Evolutionary conservation across 2,888 invertebrate genomes (phyloP).

Genomic region (Drosophila sordidapex): DNA sequence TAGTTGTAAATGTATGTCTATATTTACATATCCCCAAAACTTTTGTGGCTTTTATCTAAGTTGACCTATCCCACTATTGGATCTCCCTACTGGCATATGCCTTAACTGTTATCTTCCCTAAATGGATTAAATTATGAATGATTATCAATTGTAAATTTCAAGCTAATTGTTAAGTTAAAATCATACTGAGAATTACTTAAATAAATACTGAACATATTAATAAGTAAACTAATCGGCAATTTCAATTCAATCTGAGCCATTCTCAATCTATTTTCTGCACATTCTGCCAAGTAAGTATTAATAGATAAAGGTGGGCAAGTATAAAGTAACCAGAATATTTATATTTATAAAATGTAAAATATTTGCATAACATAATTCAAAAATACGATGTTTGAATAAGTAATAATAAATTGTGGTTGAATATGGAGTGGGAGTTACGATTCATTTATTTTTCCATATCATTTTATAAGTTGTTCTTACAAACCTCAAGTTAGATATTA

Average conservation of each 20-base stretch:
- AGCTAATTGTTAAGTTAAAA: conserved; percentile 55
- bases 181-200: conserved; percentile 70
- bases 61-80: conserved; percentile 7
- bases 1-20: conserved; percentile 52
- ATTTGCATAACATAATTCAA: neutral
- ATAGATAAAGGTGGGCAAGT: neutral
- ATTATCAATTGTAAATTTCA: conserved; percentile 59
- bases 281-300: conserved; percentile 33
- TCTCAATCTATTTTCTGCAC: neutral
- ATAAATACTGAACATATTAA: conserved; percentile 72
- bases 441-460: neutral
- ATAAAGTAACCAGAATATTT: neutral
- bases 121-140: conserved; percentile 21
- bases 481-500: neutral
- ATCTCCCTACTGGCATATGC: conserved; percentile 12
- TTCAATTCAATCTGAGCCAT: neutral
- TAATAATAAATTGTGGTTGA: neutral
- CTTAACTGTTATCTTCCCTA: conserved; percentile 14
- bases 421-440: neutral
- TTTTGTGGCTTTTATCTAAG: conserved; percentile 7
- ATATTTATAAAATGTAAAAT: neutral
- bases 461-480: neutral
- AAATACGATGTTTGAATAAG: neutral
- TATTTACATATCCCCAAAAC: conserved; percentile 37
- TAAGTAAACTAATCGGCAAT: conserved; percentile 44